Evolutionary conservation across 1,140 invertebrate genomes (phyloP).

Genomic region (Panagrolaimus sp.): DNA sequence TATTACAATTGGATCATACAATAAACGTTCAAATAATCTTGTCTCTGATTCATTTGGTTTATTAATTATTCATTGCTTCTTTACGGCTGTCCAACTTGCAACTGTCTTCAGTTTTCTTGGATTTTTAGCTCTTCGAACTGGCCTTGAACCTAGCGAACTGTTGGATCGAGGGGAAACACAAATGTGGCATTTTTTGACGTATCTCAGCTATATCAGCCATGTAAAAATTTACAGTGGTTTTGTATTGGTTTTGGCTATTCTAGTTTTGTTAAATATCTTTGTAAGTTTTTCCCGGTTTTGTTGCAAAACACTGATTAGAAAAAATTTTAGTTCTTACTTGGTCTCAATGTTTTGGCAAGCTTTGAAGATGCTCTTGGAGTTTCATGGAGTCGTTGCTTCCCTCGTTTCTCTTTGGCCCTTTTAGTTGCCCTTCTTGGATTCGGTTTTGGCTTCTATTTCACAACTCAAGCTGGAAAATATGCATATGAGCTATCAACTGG

Average conservation of each 20-base stretch:
- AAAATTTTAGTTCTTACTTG: constrained; percentile 40
- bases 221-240: constrained; percentile 14
- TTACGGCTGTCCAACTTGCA: constrained; percentile 46
- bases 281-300: constrained; percentile 41
- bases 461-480: constrained; percentile 54
- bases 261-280: constrained; percentile 50
- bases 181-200: constrained; percentile 49
- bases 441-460: constrained; percentile 44
- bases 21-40: constrained; percentile 55
- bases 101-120: constrained; percentile 47
- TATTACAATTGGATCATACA: constrained; percentile 57
- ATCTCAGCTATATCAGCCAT: constrained; percentile 5
- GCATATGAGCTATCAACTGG: constrained; percentile 53
- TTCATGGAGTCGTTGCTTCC: constrained; percentile 47
- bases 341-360: constrained; percentile 45
- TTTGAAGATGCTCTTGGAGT: constrained; percentile 54
- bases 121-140: constrained; percentile 40
- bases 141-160: constrained; percentile 40
- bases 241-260: constrained; percentile 40
- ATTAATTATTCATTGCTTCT: constrained; percentile 40
- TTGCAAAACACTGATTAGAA: too few relatives aligned
- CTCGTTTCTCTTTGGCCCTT: constrained; percentile 45
- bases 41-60: constrained; percentile 53
- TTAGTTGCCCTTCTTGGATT: constrained; percentile 45
- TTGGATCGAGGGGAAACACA: constrained; percentile 44